These are phyloP conservation scores for Trichacis sp. DNA, from an alignment of 2,888 invertebrate genomes.

Conservation along the genomic window DNA sequence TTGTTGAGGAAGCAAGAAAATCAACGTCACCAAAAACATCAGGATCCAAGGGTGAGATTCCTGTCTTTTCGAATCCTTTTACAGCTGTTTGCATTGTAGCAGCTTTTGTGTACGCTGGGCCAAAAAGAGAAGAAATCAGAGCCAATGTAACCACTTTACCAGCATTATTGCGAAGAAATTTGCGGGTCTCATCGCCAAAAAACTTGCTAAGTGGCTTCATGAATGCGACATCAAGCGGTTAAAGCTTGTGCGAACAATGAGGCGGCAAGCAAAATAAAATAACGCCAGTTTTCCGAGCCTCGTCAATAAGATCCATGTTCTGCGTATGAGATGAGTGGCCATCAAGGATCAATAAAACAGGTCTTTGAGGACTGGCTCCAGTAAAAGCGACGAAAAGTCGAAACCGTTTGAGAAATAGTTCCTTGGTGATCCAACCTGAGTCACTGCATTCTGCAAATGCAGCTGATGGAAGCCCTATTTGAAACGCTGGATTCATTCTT, in stretches of 20 bases:
- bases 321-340: slow-evolving; percentile 58
- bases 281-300: slow-evolving; percentile 46
- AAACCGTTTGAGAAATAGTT: slow-evolving; percentile 49
- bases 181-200: slow-evolving; percentile 45
- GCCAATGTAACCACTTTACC: slow-evolving; percentile 46
- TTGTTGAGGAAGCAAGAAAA: slow-evolving; percentile 37
- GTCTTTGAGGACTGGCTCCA: slow-evolving; percentile 49
- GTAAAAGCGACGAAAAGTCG: slow-evolving; percentile 61
- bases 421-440: slow-evolving; percentile 9
- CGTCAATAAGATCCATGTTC: slow-evolving; percentile 51
- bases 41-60: slow-evolving; percentile 48
- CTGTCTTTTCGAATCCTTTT: slow-evolving; percentile 51
- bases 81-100: slow-evolving; percentile 46
- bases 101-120: slow-evolving; percentile 47
- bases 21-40: slow-evolving; percentile 45
- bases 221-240: slow-evolving; percentile 48
- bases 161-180: slow-evolving; percentile 48
- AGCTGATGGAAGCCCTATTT: background rate
- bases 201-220: slow-evolving; percentile 47
- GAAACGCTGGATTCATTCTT: slow-evolving; percentile 20
- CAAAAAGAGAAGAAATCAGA: slow-evolving; percentile 49
- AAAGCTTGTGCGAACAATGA: slow-evolving; percentile 51
- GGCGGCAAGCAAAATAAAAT: slow-evolving; percentile 58
- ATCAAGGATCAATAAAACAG: slow-evolving; percentile 58
- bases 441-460: slow-evolving; percentile 30